phyloP scores from a whole-genome alignment of 2,888 invertebrate genomes.

The Sarcophaga variegata region DNA sequence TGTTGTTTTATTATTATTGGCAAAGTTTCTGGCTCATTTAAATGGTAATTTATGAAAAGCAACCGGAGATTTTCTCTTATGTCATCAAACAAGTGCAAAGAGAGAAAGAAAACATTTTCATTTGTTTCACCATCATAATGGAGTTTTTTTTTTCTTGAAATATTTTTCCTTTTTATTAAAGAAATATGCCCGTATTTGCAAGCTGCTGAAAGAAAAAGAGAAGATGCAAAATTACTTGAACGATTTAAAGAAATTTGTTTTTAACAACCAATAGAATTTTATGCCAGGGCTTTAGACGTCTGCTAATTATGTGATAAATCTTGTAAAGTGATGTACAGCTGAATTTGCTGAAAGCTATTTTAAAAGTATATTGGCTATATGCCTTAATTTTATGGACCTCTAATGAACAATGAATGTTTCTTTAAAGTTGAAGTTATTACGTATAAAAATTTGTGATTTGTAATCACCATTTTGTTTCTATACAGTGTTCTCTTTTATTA shows the following conservation, averaged over 20 bases:
- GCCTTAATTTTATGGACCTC: too few species aligned
- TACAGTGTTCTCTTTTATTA: too few species aligned
- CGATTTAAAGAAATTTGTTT: background rate
- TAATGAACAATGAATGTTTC: too few species aligned
- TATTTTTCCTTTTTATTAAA: background rate
- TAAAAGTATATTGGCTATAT: too few species aligned
- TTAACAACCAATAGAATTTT: constrained; percentile 22
- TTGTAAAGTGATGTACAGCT: too few species aligned
- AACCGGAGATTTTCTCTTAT: background rate
- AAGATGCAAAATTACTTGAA: background rate
- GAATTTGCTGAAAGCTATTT: too few species aligned
- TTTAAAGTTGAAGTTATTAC: too few species aligned
- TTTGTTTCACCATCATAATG: background rate
- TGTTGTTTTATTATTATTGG: constrained; percentile 62
- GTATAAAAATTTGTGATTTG: too few species aligned
- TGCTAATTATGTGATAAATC: too few species aligned
- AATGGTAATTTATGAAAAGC: constrained; percentile 58
- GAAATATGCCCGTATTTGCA: background rate
- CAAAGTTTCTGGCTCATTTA: constrained; percentile 62
- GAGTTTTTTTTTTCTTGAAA: background rate
- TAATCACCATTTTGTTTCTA: too few species aligned
- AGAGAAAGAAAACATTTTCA: background rate
- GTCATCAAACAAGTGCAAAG: background rate
- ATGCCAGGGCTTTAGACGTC: background rate
- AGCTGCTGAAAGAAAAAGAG: background rate